These are phyloP conservation scores for Poecilia picta DNA, from an alignment of 2,797 vertebrate species.

Conservation along the genomic window DNA sequence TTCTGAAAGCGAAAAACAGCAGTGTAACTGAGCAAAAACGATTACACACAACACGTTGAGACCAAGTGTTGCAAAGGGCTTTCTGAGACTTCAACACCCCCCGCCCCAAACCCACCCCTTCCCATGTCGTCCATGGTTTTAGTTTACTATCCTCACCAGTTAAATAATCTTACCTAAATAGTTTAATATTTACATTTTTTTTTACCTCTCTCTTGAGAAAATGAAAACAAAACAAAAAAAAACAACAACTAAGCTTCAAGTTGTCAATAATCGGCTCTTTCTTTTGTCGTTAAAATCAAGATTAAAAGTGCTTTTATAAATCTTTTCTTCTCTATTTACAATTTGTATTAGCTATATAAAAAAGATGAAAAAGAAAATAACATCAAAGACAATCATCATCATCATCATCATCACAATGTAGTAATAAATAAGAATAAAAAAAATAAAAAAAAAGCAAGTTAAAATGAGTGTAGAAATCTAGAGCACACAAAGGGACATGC, in stretches of 20 bases:
- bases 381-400: constrained; percentile 84
- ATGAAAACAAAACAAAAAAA: constrained; percentile 50
- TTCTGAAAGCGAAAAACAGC: constrained; percentile 78
- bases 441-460: constrained; percentile 62
- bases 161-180: constrained; percentile 91
- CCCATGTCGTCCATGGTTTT: constrained; percentile 76
- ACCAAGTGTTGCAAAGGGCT: constrained; percentile 71
- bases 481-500: constrained; percentile 72
- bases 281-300: constrained; percentile 93
- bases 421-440: constrained; percentile 83
- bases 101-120: constrained; percentile 9
- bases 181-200: constrained; percentile 88
- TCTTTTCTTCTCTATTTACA: constrained; percentile 97
- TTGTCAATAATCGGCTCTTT: constrained; percentile 88
- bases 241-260: constrained; percentile 84
- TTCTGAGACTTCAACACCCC: constrained; percentile 75
- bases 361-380: constrained; percentile 64
- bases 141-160: constrained; percentile 82
- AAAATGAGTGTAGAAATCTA: constrained; percentile 74
- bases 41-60: constrained; percentile 72
- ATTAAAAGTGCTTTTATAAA: constrained; percentile 99
- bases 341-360: constrained; percentile 86
- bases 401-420: constrained; percentile 75
- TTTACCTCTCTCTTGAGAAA: constrained; percentile 84
- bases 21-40: constrained; percentile 77